A percentile compares a stretch with the other conserved stretches of the same genome.
phyloP scores from a whole-genome alignment of 2,797 vertebrate species.

The Sebastes dallii region DNA sequence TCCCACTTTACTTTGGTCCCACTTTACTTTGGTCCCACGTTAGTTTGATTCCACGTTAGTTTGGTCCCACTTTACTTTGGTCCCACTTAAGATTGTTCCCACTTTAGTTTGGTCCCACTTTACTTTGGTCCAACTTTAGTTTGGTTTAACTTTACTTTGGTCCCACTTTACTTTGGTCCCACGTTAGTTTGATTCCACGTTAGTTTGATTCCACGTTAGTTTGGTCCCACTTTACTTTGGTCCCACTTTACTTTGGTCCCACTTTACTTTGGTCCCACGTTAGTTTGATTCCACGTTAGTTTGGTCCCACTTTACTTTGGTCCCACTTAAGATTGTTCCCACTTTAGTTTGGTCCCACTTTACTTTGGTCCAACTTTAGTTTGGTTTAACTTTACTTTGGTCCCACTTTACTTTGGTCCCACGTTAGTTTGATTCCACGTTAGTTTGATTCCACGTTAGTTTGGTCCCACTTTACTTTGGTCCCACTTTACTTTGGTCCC shows the following conservation, averaged over 20 bases:
- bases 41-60: rapidly evolving
- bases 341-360: too few species aligned
- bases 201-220: rapidly evolving
- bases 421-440: rapidly evolving
- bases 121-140: rapidly evolving
- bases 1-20: too few species aligned
- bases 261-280: rapidly evolving
- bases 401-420: rapidly evolving
- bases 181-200: too few species aligned
- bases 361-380: too few species aligned
- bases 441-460: rapidly evolving
- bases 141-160: rapidly evolving
- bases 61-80: rapidly evolving
- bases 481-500: rapidly evolving
- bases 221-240: too few species aligned
- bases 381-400: rapidly evolving
- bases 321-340: rapidly evolving
- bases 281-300: rapidly evolving
- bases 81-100: too few species aligned
- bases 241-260: too few species aligned
- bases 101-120: rapidly evolving
- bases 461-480: too few species aligned
- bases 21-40: rapidly evolving
- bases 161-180: rapidly evolving
- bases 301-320: rapidly evolving